Evolutionary conservation across 1,140 invertebrate genomes (phyloP).

Genomic region (Andricus grossulariae): DNA sequence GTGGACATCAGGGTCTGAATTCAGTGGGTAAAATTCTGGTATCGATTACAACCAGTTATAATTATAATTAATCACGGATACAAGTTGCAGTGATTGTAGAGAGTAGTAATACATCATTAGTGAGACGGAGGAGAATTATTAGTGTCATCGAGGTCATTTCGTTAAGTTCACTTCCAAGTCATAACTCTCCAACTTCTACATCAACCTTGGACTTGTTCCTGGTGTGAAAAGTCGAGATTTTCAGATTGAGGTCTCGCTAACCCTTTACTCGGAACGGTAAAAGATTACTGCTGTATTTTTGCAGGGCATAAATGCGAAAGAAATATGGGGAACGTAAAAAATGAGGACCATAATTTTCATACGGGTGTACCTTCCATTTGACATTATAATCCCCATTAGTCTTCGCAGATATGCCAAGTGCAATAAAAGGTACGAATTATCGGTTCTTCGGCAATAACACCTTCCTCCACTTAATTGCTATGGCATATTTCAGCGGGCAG

Average conservation of each 20-base stretch:
- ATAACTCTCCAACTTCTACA: neutral
- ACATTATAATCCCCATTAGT: constrained; percentile 46
- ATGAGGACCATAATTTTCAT: constrained; percentile 43
- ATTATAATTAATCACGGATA: too few relatives aligned
- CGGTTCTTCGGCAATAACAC: constrained; percentile 19
- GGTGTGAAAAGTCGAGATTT: neutral
- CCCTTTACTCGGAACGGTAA: constrained; percentile 19
- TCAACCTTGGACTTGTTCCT: neutral
- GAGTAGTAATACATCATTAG: too few relatives aligned
- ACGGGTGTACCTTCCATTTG: constrained; percentile 41
- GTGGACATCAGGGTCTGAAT: too few relatives aligned
- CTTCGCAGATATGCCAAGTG: constrained; percentile 13
- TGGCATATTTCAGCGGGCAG: too few relatives aligned
- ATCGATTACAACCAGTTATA: too few relatives aligned
- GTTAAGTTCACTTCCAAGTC: neutral
- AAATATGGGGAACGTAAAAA: constrained; percentile 33
- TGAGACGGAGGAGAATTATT: too few relatives aligned
- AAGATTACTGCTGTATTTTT: constrained; percentile 34
- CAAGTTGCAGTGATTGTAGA: too few relatives aligned
- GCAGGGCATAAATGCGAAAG: neutral
- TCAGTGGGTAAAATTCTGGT: too few relatives aligned
- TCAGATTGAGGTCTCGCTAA: constrained; percentile 34
- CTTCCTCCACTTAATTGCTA: too few relatives aligned
- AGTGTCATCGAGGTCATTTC: too few relatives aligned
- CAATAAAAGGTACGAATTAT: constrained; percentile 25